Evolutionary conservation across 2,797 vertebrate species (phyloP), one percentile per base, ranked within the genome.

Genomic region (Labroides dimidiatus): DNA sequence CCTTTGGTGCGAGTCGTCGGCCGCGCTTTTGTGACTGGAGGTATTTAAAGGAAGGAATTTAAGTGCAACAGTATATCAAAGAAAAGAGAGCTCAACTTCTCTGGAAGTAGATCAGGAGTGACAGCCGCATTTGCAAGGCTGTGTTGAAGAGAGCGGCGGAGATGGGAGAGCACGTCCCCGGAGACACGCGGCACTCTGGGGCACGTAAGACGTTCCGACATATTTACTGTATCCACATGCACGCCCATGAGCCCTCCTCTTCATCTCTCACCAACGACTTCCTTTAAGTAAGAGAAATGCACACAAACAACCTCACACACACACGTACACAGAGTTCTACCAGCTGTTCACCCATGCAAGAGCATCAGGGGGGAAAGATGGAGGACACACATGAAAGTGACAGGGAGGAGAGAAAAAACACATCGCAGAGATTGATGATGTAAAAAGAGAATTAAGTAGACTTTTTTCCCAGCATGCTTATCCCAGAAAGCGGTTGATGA

Each of bases 361-460:
- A 44, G 17, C 23, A 53, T 57, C 27, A 12, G n/a, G 39, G 33
- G 13, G 39, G 5, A 75, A 72, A 47, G 72, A 75, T 59, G 47
- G 63, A 68, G 66, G 56, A 50, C 58, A 49, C 54, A 71, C 42
- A 64, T 66, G 72, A 71, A 70, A 78, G 72, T 63, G 73, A 85
- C 65, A 73, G 21, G 58, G 17, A 23, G 62, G 41, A 36, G 37
- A 49, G 24, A 51, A 39, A 17, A 67, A 33, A 50, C 52, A 48
- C 49, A 51, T 60, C 17, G 10, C 59, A 52, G 53, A 82, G 75
- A 84, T 69, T 80, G 73, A 88, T 81, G 84, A 83, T 76, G 75
- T 73, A 84, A 82, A 87, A 89, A 85, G 71, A 82, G 82, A 82
- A 84, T 84, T 83, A 81, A 84, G 44, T 60, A 83, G 79, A 64